Base-by-base conservation (phyloP, 2,888 invertebrate genomes). In the Dicyrtomina minuta region DNA sequence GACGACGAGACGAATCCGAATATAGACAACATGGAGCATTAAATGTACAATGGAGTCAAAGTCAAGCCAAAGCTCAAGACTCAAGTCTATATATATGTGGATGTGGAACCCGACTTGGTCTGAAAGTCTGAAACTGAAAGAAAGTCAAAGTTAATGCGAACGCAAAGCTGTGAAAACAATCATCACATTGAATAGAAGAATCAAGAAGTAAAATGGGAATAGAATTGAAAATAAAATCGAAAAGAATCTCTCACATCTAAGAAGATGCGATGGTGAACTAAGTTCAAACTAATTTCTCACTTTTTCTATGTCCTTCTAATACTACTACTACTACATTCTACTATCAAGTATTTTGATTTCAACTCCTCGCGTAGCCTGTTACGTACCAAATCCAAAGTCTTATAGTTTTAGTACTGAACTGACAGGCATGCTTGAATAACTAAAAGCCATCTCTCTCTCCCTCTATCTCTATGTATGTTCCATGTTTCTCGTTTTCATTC, bases 231-330 rank as follows among this genome's bases (percentile, higher is more conserved):
- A 65, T 65, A 65, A 56, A 65, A 62, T 62, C 12, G 49, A 62
- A 62, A 62, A 62, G 62, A 62, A 49, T 62, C 62, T 27, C 46
- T 8, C 26, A n/a, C n/a, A n/a, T n/a, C 46, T 64, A 20, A 51
- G n/a, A 39, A n/a, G n/a, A n/a, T n/a, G n/a, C n/a, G n/a, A n/a
- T 13, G 10, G 6, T 49, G 13, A 55, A 43, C 65, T 22, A 43
- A 65, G 53, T 65, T 65, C 65, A 55, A 65, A 65, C 65, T 65
- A 65, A 65, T 65, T 65, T 65, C 53, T 55, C 53, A 53, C 64
- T 53, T 64, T 64, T 61, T 27, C 22, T 51, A 51, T 51, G n/a
- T n/a, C n/a, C n/a, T n/a, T n/a, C n/a, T n/a, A n/a, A n/a, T n/a
- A n/a, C n/a, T n/a, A n/a, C n/a, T n/a, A n/a, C n/a, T n/a, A n/a